phyloP scores from a whole-genome alignment of 2,888 invertebrate species.

The Tanypteryx hageni region DNA sequence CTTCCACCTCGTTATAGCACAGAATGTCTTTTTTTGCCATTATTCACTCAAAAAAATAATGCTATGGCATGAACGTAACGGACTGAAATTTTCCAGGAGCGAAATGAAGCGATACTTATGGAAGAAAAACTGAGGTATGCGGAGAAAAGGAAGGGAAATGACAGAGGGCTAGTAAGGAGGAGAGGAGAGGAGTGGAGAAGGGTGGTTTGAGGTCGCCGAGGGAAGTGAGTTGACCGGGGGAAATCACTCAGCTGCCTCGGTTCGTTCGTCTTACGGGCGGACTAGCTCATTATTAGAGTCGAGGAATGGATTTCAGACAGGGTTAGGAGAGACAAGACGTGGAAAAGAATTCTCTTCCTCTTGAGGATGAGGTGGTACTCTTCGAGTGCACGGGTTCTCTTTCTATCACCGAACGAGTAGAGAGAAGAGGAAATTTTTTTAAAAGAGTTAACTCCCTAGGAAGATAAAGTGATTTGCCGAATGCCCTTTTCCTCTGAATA shows the following conservation, averaged over 20 bases:
- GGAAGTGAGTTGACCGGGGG: neutral
- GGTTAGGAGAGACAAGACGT: neutral
- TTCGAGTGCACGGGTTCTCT: neutral
- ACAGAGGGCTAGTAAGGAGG: neutral
- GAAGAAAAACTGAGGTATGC: neutral
- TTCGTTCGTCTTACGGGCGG: neutral
- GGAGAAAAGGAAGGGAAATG: neutral
- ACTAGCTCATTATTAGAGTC: neutral
- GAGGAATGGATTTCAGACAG: conserved; percentile 2
- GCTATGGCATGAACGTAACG: neutral
- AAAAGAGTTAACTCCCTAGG: neutral
- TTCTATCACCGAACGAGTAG: neutral
- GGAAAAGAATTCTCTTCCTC: no score
- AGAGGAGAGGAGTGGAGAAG: neutral
- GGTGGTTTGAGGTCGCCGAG: neutral
- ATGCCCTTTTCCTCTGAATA: neutral
- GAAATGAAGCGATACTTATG: neutral
- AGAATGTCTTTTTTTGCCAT: no score
- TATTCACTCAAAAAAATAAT: no score
- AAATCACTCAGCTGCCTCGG: conserved; percentile 20
- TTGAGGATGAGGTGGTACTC: neutral
- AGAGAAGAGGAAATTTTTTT: neutral
- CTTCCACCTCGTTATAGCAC: no score
- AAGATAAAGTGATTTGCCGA: neutral
- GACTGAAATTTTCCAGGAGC: neutral